A percentile compares a stretch with the other conserved stretches of the same genome.
These are phyloP conservation scores for Manduca sexta DNA, from an alignment of 1,140 invertebrate species.

Conservation along the genomic window DNA sequence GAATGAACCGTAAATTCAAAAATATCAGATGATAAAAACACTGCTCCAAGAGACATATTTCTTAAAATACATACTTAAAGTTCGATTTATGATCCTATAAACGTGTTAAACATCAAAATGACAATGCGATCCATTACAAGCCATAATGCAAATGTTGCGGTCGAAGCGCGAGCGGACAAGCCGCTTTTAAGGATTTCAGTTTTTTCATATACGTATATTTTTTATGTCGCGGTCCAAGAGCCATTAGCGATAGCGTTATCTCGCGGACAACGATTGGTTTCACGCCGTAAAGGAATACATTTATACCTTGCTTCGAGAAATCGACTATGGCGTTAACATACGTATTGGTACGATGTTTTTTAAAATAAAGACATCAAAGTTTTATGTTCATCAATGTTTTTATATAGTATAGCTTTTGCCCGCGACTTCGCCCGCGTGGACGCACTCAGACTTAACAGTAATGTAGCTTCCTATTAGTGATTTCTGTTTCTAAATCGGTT, in stretches of 20 bases:
- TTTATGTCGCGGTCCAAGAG: constrained; percentile 36
- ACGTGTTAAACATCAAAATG: too few species aligned
- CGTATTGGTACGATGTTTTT: too few species aligned
- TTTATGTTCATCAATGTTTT: too few species aligned
- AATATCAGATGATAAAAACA: background rate
- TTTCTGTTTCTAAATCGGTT: too few species aligned
- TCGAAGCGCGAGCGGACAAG: constrained; percentile 43
- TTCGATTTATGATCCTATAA: too few species aligned
- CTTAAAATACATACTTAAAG: too few species aligned
- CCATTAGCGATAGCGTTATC: constrained; percentile 60
- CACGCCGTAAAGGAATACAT: constrained; percentile 35
- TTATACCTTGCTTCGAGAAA: constrained; percentile 9
- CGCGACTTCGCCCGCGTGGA: background rate
- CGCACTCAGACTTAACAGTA: too few species aligned
- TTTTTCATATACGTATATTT: constrained; percentile 27
- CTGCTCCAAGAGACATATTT: background rate
- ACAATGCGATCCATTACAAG: too few species aligned
- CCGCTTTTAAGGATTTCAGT: constrained; percentile 38
- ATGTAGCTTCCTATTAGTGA: too few species aligned
- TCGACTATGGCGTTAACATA: too few species aligned
- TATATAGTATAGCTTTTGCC: background rate
- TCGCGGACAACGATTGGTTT: constrained; percentile 41
- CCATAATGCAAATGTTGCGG: constrained; percentile 46
- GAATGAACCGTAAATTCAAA: background rate
- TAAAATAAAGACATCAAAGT: too few species aligned